Evolutionary conservation across 1,140 invertebrate species (phyloP).

Genomic region (Drosophila insularis): DNA sequence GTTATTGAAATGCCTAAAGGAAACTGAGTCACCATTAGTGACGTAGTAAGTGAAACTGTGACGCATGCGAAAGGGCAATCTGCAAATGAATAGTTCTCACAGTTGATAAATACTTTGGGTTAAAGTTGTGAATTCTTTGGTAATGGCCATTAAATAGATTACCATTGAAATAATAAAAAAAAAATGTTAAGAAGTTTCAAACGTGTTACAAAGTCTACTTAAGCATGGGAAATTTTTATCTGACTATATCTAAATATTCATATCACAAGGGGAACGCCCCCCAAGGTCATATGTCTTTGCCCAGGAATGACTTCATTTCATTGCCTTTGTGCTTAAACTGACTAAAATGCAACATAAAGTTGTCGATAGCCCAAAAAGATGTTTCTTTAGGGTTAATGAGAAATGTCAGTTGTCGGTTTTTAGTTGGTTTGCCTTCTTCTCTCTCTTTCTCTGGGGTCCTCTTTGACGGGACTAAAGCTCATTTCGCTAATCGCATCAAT

Average conservation of each 20-base stretch:
- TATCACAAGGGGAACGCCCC: background rate
- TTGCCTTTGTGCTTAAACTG: slow-evolving; percentile 37
- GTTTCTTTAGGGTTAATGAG: slow-evolving; percentile 67
- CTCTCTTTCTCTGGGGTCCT: slow-evolving; percentile 15
- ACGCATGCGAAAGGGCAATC: background rate
- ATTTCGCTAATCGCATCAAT: slow-evolving; percentile 80
- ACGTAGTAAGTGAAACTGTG: slow-evolving; percentile 2
- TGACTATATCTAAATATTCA: background rate
- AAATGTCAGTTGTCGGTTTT: slow-evolving; percentile 74
- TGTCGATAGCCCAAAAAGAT: slow-evolving; percentile 52
- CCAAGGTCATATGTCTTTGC: slow-evolving; percentile 38
- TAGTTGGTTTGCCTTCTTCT: slow-evolving; percentile 33
- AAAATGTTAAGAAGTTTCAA: too few relatives aligned
- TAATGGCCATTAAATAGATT: too few relatives aligned
- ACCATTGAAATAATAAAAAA: too few relatives aligned
- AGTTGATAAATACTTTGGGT: too few relatives aligned
- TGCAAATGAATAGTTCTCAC: background rate
- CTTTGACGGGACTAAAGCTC: slow-evolving; percentile 59
- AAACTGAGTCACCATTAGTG: slow-evolving; percentile 43
- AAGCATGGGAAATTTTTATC: too few relatives aligned
- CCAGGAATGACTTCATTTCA: slow-evolving; percentile 55
- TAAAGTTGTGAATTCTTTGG: too few relatives aligned
- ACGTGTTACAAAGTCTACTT: too few relatives aligned
- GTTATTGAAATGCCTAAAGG: slow-evolving; percentile 44
- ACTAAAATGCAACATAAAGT: slow-evolving; percentile 66